Evolutionary conservation across 2,888 invertebrate genomes (phyloP), one percentile per base, ranked within the genome.

Genomic region (Xanthostigma xanthostigma): DNA sequence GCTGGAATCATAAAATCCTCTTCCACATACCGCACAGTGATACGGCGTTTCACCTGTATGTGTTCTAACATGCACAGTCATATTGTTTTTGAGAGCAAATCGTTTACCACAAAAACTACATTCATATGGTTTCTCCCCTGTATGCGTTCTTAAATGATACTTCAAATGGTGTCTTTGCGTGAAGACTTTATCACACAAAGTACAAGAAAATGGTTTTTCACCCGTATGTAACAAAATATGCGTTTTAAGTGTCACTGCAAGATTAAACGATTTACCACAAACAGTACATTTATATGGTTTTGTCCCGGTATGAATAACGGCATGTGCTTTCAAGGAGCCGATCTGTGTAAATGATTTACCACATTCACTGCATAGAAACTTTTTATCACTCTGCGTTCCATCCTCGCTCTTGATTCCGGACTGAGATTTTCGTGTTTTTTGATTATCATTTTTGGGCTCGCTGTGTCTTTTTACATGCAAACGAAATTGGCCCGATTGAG

Each of bases 1-100:
- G 9, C 41, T 45, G n/a, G 48, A 41, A 14, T 51, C 43, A 45
- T 49, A 53, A 37, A 51, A 53, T 4, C 50, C 46, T 41, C 46
- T 46, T 12, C 51, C 53, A 39, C 55, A 55, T 27, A 49, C 40
- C 12, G 48, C 34, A 39, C 54, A 54, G 14, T 46, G 35, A 44
- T 48, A 53, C 14, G 49, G 51, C 8, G 43, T 48, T 17, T 51
- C 46, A 8, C 46, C 44, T 10, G 43, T 48, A 36, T 48, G 48
- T 6, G 42, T 48, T 14, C 48, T 36, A 9, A 42, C 43, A 33
- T 48, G 48, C 6, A 48, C 48, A n/a, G 48, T 48, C 17, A 48
- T 27, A 42, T 48, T 48, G 9, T 43, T 43, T 42, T 48, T 48
- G 10, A 48, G 27, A n/a, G 48, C 48, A 37, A 48, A 48, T 4